These are phyloP conservation scores for Ochlodes sylvanus DNA, from an alignment of 2,888 invertebrate genomes.

Conservation along the genomic window DNA sequence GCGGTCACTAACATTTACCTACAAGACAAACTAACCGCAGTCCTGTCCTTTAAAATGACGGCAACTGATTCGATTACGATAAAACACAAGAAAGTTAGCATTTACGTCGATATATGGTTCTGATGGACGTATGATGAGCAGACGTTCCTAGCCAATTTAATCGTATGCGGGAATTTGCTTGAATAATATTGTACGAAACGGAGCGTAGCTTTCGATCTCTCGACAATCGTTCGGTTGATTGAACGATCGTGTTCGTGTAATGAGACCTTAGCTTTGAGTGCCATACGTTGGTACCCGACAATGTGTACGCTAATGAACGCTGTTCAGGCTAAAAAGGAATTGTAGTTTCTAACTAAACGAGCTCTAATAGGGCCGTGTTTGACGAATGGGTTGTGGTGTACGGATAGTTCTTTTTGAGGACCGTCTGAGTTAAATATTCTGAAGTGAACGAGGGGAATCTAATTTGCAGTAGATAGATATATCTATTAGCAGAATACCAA, in stretches of 20 bases:
- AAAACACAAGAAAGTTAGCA: slow-evolving; percentile 20
- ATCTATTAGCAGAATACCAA: too few relatives aligned
- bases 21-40: background rate
- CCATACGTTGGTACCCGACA: slow-evolving; percentile 55
- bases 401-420: background rate
- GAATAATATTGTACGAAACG: slow-evolving; percentile 67
- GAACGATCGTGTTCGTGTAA: slow-evolving; percentile 69
- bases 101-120: slow-evolving; percentile 18
- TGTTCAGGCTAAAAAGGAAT: slow-evolving; percentile 55
- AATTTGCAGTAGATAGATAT: too few relatives aligned
- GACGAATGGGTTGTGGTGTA: slow-evolving; percentile 44
- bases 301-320: slow-evolving; percentile 49
- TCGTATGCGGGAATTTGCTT: slow-evolving; percentile 50
- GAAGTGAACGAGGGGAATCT: too few relatives aligned
- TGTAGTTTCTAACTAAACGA: slow-evolving; percentile 45
- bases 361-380: slow-evolving; percentile 52
- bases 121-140: slow-evolving; percentile 23
- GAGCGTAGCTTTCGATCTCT: slow-evolving; percentile 68
- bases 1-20: background rate
- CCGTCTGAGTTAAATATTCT: background rate
- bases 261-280: slow-evolving; percentile 62
- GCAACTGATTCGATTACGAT: slow-evolving; percentile 3
- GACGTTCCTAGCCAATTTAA: slow-evolving; percentile 45
- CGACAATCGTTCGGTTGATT: slow-evolving; percentile 69
- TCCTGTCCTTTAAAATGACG: slow-evolving; percentile 3